Evolutionary conservation across 1,140 invertebrate genomes (phyloP), one percentile per base, ranked within the genome.

Genomic region (Papilio xuthus): DNA sequence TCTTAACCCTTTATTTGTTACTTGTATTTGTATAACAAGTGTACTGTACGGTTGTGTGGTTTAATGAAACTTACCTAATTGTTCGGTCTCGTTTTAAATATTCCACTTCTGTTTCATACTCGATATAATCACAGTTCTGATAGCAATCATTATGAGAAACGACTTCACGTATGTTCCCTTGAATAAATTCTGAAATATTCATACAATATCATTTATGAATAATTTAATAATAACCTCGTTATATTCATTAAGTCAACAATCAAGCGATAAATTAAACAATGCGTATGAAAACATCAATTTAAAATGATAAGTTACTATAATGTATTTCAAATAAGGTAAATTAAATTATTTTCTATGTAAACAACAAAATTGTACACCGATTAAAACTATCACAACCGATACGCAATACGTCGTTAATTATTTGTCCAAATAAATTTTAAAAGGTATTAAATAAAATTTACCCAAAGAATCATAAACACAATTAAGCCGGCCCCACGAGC

Each of bases 71-170:
- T 82, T 78, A 85, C 86, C 78, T 79, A 10, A 81, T 32, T n/a
- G 73, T 23, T 53, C 82, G 73, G 2, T 80, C 75, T 13, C 81
- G 47, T 18, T 80, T 84, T 2, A 88, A 41, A 41, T 85, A 89
- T 23, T 89, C 87, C 1, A 88, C 84, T 53, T 92, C 84, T 0
- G 89, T 88, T 10, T 86, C 88, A 37, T 92, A 93, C 74, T 93
- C 85, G 10, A 88, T 83, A 73, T 88, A 90, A 77, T 93, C 89
- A 53, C 92, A 93, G 44, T 82, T 82, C 53, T 91, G 88, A 50
- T 88, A 91, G 67, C 92, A 93, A 13, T 86, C 84, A 9, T 83
- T 82, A 1, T 83, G 67, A 0, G 84, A 80, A 60, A 88, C 83
- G 12, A 90, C 79, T 13, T 83, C 69, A 7, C 85, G 82, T 26